phyloP scores from a whole-genome alignment of 2,797 vertebrate genomes.

The Ibycter americanus region DNA sequence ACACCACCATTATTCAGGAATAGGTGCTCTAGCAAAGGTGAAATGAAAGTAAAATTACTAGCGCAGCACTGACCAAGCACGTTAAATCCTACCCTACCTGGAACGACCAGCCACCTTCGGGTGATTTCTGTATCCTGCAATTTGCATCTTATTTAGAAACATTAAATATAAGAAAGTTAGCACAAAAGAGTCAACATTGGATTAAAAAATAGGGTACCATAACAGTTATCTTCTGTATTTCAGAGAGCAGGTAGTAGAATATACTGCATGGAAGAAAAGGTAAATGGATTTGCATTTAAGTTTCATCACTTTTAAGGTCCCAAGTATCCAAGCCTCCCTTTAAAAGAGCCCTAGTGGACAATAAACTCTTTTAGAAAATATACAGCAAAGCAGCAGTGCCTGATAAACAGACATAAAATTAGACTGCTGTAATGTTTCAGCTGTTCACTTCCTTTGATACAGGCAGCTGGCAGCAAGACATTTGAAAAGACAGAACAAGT shows the following conservation, averaged over 20 bases:
- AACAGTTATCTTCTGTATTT: background rate
- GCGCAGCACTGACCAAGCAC: background rate
- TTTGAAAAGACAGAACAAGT: conserved; percentile 21
- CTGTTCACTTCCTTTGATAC: conserved; percentile 15
- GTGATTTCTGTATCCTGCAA: background rate
- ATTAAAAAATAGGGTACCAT: background rate
- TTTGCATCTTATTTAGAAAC: conserved; percentile 61
- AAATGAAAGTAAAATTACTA: conserved; percentile 58
- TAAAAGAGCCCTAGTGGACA: conserved; percentile 47
- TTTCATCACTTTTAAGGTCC: conserved; percentile 45
- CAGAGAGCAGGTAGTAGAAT: background rate
- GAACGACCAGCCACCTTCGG: background rate
- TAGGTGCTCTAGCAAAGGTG: conserved; percentile 26
- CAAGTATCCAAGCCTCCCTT: background rate
- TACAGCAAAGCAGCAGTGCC: conserved; percentile 25
- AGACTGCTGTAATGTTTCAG: conserved; percentile 43
- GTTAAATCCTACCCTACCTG: conserved; percentile 16
- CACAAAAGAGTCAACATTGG: background rate
- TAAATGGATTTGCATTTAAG: conserved; percentile 52
- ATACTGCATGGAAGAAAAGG: conserved; percentile 27
- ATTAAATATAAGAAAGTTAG: background rate
- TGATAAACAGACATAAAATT: conserved; percentile 38
- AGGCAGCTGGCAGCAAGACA: conserved; percentile 25
- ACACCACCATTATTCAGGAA: conserved; percentile 59
- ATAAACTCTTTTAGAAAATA: conserved; percentile 50